Base-by-base conservation (phyloP, 1,140 invertebrate genomes). In the Drosophila pachea region DNA sequence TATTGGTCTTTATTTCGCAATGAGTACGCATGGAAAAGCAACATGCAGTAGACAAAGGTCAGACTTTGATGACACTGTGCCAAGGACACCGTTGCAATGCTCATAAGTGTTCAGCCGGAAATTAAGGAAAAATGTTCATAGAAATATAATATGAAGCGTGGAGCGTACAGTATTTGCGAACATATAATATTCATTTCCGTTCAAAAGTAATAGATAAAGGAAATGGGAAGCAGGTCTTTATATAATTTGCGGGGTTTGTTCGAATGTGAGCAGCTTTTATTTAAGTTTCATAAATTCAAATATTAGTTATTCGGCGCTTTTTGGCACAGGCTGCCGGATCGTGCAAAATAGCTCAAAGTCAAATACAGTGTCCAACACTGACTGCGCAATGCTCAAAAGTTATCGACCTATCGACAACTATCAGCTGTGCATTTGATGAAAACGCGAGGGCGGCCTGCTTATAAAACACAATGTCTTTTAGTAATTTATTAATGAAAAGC, bases 401-500 rank as follows among this genome's bases (percentile, higher is more conserved):
- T 31, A 33, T 12, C 11, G 7, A 33, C 22, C 7, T 49, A 62
- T 40, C 47, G 36, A 12, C 32, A 8, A n/a, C 12, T 8, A 22
- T 32, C 67, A 69, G 54, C 68, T 71, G 62, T 49, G 14, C 36
- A 63, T 16, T 64, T 56, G 50, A 49, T 64, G 35, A 68, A 62
- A 58, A 69, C 53, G 67, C 67, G 61, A 69, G 53, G 55, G 22
- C 40, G 45, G 67, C 53, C 36, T 35, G 68, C 64, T 81, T 81
- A 76, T 74, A 83, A 84, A 78, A 82, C 54, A 88, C 47, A 71
- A 84, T 88, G 86, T 83, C 86, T 65, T 88, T 81, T 52, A 76
- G 82, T 38, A 88, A 82, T 78, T 84, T 88, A 40, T 88, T 88
- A 84, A 78, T 87, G 52, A 88, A 78, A 87, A 87, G 33, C 36